Evolutionary conservation across 2,888 invertebrate genomes (phyloP), one percentile per base, ranked within the genome.

Genomic region (Stenchaetothrips biformis): DNA sequence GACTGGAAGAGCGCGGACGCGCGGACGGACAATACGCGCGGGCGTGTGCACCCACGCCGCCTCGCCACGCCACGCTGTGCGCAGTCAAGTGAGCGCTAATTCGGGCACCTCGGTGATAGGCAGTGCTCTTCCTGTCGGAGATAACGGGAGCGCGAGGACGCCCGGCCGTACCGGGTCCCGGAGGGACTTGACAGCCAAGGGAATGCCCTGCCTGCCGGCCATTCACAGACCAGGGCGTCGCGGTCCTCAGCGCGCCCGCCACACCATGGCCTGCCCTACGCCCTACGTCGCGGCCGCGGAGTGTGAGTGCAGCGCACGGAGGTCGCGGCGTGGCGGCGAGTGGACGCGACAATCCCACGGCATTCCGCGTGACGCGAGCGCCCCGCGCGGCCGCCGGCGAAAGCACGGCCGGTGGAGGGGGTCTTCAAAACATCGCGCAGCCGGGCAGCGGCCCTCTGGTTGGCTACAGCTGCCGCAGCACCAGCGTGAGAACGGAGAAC

Each of bases 391-490:
- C 67, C 67, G 67, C 67, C 67, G 67, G 67, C 67, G 21, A 25
- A 21, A 74, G 21, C 25, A 25, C 21, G 6, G 21, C 59, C 4
- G 21, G 67, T 25, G 67, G 67, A 74, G 67, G 67, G 67, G 67
- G 67, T 74, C 11, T 74, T 74, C 67, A 74, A 74, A 74, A 74
- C 67, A 74, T 74, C 67, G 25, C 67, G 67, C 67, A 74, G 67
- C 67, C 67, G 67, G 67, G 67, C 67, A 74, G 67, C 21, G 67
- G 21, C 67, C 67, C 67, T 25, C 21, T 74, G 67, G 67, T 74
- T 74, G 67, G 67, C 67, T 25, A 25, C 67, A 74, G 67, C 67
- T 74, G 67, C 67, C 25, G 67, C 67, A 74, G 67, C 67, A 74
- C 67, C 67, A 74, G 67, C 67, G 67, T 74, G 67, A 74, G 67